Base-by-base conservation (phyloP, 2,797 vertebrate genomes). In the Takifugu ocellatus region DNA sequence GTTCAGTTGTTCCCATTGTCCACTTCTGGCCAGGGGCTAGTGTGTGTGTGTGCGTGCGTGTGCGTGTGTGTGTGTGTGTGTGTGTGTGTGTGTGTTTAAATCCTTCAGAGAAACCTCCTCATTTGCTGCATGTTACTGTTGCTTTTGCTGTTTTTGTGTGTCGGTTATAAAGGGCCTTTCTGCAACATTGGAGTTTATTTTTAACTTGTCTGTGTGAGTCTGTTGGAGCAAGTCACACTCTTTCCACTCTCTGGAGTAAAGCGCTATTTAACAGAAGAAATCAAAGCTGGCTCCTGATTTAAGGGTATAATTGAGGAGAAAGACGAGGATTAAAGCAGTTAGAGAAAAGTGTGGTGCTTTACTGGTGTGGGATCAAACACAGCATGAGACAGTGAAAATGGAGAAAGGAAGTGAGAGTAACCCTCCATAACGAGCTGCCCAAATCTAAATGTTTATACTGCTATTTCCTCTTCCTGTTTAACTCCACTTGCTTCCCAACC, bases 391-490 rank as follows among this genome's bases (percentile, higher is more conserved):
- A 39, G 44, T 36, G 26, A 63, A 39, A 54, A 15, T 17, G 29
- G 60, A 5, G 15, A 49, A 15, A 8, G 27, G 51, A 51, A 42
- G 43, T 54, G 14, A 56, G 51, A 45, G 58, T 78, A 59, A 83
- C 79, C 76, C 49, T 54, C 49, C 26, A 68, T 82, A 79, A 84
- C 75, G 76, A 82, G 71, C 66, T 39, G 68, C 52, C 51, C 67
- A 70, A 10, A 44, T 74, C 64, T 53, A 61, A 70, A 77, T 87
- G 81, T 87, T 89, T 87, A 84, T 56, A 47, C 72, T 70, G 69
- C 48, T 59, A 58, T 79, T 88, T 90, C 88, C 86, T 79, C 75
- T 86, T 87, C 84, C 84, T 79, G 78, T 75, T 79, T 74, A 84
- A 83, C 66, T 69, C 45, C 46, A n/a, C 53, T 62, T 3, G 33